Evolutionary conservation across 2,888 invertebrate genomes (phyloP).

Genomic region (Apodemia zela): DNA sequence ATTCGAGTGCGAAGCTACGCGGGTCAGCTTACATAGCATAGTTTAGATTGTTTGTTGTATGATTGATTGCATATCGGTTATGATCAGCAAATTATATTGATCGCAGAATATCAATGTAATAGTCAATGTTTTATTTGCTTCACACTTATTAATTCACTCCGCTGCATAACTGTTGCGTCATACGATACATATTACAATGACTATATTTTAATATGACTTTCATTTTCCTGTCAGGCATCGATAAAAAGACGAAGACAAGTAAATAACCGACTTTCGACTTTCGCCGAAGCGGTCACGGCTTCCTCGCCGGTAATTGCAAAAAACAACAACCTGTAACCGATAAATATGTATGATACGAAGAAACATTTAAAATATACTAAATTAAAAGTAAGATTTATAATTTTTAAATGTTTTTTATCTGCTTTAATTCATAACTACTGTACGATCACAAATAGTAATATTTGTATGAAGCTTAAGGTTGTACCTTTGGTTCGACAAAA

Average conservation of each 20-base stretch:
- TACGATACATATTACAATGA: constrained; percentile 14
- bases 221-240: constrained; percentile 26
- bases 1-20: too few relatives aligned
- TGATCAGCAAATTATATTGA: not conserved
- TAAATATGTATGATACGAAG: constrained; percentile 3
- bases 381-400: not conserved
- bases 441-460: too few relatives aligned
- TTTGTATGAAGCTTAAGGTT: too few relatives aligned
- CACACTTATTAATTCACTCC: not conserved
- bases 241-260: constrained; percentile 38
- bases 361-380: not conserved
- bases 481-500: too few relatives aligned
- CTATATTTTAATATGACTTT: constrained; percentile 22
- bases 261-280: constrained; percentile 62
- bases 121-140: constrained; percentile 2
- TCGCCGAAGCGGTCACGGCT: constrained; percentile 41
- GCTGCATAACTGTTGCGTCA: constrained; percentile 6
- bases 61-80: too few relatives aligned
- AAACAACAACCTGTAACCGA: constrained; percentile 19
- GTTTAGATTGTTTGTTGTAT: too few relatives aligned
- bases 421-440: too few relatives aligned
- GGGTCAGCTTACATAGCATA: too few relatives aligned
- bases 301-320: constrained; percentile 30
- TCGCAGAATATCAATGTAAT: not conserved
- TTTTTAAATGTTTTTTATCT: too few relatives aligned